Evolutionary conservation across 2,797 vertebrate species (phyloP).

Genomic region (Sciaenops ocellatus): DNA sequence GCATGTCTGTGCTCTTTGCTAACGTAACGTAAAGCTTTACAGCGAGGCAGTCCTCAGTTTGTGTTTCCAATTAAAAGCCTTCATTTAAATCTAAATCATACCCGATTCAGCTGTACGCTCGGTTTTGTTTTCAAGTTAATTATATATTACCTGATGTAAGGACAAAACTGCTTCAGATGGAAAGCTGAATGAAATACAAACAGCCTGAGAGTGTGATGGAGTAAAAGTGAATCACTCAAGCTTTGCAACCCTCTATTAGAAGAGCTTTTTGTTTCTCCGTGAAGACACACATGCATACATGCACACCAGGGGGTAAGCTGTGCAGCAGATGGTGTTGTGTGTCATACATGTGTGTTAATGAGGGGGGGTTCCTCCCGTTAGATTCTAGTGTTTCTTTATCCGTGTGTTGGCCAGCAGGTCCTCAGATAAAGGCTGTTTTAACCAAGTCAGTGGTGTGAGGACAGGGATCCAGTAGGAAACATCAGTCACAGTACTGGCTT

Average conservation of each 20-base stretch:
- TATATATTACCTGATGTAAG: too few species aligned
- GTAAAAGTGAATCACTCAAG: not conserved
- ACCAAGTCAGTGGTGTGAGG: not conserved
- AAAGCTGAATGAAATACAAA: not conserved
- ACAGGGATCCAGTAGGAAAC: constrained; percentile 23
- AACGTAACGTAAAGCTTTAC: too few species aligned
- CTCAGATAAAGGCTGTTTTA: constrained; percentile 13
- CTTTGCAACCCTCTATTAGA: not conserved
- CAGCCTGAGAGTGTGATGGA: not conserved
- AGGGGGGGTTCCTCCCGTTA: not conserved
- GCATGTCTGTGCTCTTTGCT: not conserved
- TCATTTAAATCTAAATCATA: too few species aligned
- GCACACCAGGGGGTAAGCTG: constrained; percentile 41
- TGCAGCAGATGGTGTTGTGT: constrained; percentile 52
- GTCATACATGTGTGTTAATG: constrained; percentile 1
- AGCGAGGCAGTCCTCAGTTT: too few species aligned
- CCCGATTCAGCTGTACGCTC: too few species aligned
- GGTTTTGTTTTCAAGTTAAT: too few species aligned
- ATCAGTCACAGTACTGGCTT: constrained; percentile 16
- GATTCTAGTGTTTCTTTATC: constrained; percentile 17
- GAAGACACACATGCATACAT: constrained; percentile 45
- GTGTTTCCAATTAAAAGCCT: too few species aligned
- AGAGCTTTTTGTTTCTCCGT: constrained; percentile 32
- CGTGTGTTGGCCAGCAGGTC: not conserved
- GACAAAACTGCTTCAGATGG: too few species aligned